phyloP scores from a whole-genome alignment of 1,140 invertebrate species.

The Drosophila pandora region DNA sequence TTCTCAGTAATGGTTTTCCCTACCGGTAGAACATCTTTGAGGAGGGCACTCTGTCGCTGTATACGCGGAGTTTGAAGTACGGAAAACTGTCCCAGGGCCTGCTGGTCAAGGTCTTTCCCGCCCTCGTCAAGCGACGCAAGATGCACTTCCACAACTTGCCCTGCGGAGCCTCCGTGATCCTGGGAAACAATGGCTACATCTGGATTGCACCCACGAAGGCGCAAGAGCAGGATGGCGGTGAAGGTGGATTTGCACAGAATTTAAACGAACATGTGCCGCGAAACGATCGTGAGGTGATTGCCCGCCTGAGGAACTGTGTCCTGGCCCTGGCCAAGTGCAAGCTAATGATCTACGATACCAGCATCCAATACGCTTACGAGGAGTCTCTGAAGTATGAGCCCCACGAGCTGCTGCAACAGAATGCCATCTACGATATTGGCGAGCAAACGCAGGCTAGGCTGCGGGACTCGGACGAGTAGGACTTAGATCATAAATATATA shows the following conservation, averaged over 20 bases:
- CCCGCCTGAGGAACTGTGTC: constrained; percentile 95
- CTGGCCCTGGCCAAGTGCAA: constrained; percentile 92
- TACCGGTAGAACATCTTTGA: constrained; percentile 90
- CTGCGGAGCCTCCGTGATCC: constrained; percentile 95
- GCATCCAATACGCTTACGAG: constrained; percentile 95
- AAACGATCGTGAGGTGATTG: constrained; percentile 92
- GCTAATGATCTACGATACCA: constrained; percentile 96
- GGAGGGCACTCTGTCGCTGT: constrained; percentile 96
- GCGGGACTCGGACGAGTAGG: constrained; percentile 62
- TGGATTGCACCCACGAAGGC: constrained; percentile 93
- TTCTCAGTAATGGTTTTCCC: background rate
- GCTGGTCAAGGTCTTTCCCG: constrained; percentile 95
- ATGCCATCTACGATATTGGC: constrained; percentile 92
- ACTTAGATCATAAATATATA: constrained; percentile 16
- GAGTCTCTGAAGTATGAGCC: constrained; percentile 93
- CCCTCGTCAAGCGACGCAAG: constrained; percentile 96
- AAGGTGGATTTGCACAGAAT: constrained; percentile 92
- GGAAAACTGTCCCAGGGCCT: constrained; percentile 96
- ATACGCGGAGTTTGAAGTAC: constrained; percentile 98
- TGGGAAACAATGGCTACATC: constrained; percentile 98
- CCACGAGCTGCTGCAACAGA: constrained; percentile 91
- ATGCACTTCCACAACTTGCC: constrained; percentile 98
- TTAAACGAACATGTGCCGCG: constrained; percentile 89
- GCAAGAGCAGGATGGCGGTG: constrained; percentile 88
- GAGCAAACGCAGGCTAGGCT: constrained; percentile 88